phyloP scores from a whole-genome alignment of 2,113 vertebrate genomes.

The Scopus umbretta region DNA sequence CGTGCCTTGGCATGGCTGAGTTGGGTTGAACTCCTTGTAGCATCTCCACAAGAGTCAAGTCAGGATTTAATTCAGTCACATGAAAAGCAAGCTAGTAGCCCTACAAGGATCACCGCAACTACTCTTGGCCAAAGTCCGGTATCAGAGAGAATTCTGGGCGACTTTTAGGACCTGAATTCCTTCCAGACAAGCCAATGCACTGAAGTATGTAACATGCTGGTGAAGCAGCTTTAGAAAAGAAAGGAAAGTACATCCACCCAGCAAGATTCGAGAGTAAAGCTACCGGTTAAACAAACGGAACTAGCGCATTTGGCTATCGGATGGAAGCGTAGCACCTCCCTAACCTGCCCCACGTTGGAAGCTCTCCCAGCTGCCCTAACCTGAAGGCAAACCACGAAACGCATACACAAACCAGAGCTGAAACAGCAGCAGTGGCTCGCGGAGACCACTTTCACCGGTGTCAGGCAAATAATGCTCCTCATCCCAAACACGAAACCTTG shows the following conservation, averaged over 20 bases:
- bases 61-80: not conserved
- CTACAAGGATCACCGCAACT: not conserved
- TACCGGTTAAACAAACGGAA: accelerated
- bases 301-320: accelerated
- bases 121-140: not conserved
- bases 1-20: not conserved
- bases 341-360: accelerated
- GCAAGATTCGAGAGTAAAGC: not conserved
- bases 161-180: not conserved
- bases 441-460: accelerated
- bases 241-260: not conserved
- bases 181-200: not conserved
- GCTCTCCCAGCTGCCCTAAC: not conserved
- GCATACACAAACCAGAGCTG: not conserved
- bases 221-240: not conserved
- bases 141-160: not conserved
- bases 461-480: accelerated
- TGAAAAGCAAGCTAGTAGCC: accelerated
- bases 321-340: accelerated
- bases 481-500: not conserved
- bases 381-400: accelerated
- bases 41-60: too few species aligned
- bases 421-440: accelerated
- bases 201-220: accelerated
- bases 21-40: too few species aligned